Base-by-base conservation (phyloP, 2,797 vertebrate species). In the Antennarius maculatus region DNA sequence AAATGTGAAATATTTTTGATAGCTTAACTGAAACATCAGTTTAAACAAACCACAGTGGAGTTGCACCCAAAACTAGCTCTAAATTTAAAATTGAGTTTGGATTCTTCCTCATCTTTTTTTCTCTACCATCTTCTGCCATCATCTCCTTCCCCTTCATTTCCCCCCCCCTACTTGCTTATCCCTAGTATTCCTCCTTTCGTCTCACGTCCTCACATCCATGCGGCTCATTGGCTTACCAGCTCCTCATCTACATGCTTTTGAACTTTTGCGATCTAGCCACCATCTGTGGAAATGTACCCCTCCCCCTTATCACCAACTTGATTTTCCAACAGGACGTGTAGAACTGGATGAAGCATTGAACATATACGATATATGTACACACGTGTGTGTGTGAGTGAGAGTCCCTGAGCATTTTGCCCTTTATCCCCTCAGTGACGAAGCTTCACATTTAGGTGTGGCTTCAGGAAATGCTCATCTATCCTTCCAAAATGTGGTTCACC, bases 181-280 rank as follows among this genome's bases (percentile, higher is more conserved):
- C 46, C 37, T 55, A 45, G 42, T 49, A 18, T 66, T 65, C 48
- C 66, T 78, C 43, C 68, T 78, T 66, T 80, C 61, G 58, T 75
- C 69, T 71, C 76, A 41, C 61, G 68, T 71, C 68, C 18, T 79
- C 69, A 62, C 46, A 59, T 71, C 71, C 78, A 60, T 16, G 67
- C 69, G 37, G 42, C 77, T 78, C 68, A 53, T 58, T 66, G 66
- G 50, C 66, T 58, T 63, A 66, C 75, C 61, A 53, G 69, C 51
- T 64, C 58, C 71, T 84, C 82, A 81, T 87, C 83, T 90, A 76
- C 79, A 88, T 87, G 60, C 73, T 79, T 90, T 88, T 88, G 80
- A 88, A 84, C 82, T 67, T 50, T 69, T 61, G 56, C 66, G 47
- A 45, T 86, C 63, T 73, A 5, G 57, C 41, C 71, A 72, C 54